phyloP scores from a whole-genome alignment of 2,113 vertebrate species.

The Suncus etruscus region DNA sequence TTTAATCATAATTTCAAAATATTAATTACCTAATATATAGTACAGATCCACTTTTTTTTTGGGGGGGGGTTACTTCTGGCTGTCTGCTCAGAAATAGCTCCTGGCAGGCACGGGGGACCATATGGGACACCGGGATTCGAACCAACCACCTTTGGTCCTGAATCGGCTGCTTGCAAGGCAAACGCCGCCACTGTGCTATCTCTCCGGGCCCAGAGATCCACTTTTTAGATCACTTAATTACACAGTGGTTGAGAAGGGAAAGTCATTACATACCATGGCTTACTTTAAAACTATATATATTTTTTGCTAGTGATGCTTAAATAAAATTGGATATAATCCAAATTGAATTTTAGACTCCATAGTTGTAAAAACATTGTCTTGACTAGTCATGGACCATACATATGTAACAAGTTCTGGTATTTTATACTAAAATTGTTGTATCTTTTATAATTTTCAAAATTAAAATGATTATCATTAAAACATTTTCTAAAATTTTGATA shows the following conservation, averaged over 20 bases:
- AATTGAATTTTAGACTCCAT: slow-evolving; percentile 82
- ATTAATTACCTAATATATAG: too few relatives aligned
- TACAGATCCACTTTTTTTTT: slow-evolving; percentile 29
- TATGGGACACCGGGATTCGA: too few relatives aligned
- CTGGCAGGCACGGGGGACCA: too few relatives aligned
- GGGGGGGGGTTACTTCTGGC: too few relatives aligned
- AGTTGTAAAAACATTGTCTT: slow-evolving; percentile 83
- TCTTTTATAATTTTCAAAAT: slow-evolving; percentile 83
- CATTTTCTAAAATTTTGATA: slow-evolving; percentile 80
- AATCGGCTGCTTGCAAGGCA: too few relatives aligned
- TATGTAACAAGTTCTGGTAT: slow-evolving; percentile 83
- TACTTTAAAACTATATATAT: slow-evolving; percentile 75
- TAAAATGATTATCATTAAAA: slow-evolving; percentile 85
- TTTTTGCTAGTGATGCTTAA: slow-evolving; percentile 80
- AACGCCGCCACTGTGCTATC: background rate
- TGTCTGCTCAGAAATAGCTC: too few relatives aligned
- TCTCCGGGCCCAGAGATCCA: too few relatives aligned
- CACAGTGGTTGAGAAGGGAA: slow-evolving; percentile 75
- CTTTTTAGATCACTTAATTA: slow-evolving; percentile 58
- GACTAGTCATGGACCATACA: slow-evolving; percentile 83
- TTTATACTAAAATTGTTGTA: slow-evolving; percentile 83
- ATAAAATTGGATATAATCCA: slow-evolving; percentile 83
- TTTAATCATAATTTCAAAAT: too few relatives aligned
- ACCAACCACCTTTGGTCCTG: too few relatives aligned
- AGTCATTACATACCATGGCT: slow-evolving; percentile 68